A percentile compares a stretch with the other conserved stretches of the same genome.
These are phyloP conservation scores for Euwallacea fornicatus DNA, from an alignment of 1,140 invertebrate genomes.

Conservation along the genomic window DNA sequence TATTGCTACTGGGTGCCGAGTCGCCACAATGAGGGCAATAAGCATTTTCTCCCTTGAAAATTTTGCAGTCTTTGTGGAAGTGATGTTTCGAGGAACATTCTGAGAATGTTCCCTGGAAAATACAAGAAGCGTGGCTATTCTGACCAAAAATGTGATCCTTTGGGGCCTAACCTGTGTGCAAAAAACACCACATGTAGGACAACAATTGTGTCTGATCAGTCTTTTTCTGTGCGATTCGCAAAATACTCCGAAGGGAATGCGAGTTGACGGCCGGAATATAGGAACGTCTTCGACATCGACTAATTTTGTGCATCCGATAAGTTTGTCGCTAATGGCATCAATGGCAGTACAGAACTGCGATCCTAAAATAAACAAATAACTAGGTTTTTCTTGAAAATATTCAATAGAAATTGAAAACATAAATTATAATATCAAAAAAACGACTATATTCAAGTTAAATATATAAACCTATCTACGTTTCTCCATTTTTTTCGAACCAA, in stretches of 20 bases:
- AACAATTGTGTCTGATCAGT: slow-evolving; percentile 81
- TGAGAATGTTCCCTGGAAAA: slow-evolving; percentile 64
- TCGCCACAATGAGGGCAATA: slow-evolving; percentile 73
- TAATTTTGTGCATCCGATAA: slow-evolving; percentile 49
- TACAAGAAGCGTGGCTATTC: not conserved
- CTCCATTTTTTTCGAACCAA: too few relatives aligned
- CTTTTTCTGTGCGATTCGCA: slow-evolving; percentile 80
- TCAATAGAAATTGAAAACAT: not conserved
- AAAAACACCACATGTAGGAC: slow-evolving; percentile 87
- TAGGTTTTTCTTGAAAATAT: not conserved
- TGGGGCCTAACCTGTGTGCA: slow-evolving; percentile 72
- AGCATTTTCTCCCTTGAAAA: slow-evolving; percentile 48
- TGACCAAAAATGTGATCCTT: not conserved
- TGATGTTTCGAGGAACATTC: slow-evolving; percentile 68
- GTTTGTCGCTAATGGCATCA: slow-evolving; percentile 46
- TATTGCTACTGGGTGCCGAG: slow-evolving; percentile 58
- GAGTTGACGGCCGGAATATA: slow-evolving; percentile 73
- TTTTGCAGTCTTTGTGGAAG: slow-evolving; percentile 69
- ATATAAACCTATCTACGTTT: too few relatives aligned
- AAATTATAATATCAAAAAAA: not conserved
- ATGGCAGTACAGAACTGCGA: slow-evolving; percentile 46
- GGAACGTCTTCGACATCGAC: slow-evolving; percentile 42
- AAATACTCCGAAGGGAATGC: slow-evolving; percentile 81
- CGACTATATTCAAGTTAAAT: not conserved
- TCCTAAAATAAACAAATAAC: slow-evolving; percentile 29